Base-by-base conservation (phyloP, 1,140 invertebrate genomes). In the Cardiocondyla obscurior region DNA sequence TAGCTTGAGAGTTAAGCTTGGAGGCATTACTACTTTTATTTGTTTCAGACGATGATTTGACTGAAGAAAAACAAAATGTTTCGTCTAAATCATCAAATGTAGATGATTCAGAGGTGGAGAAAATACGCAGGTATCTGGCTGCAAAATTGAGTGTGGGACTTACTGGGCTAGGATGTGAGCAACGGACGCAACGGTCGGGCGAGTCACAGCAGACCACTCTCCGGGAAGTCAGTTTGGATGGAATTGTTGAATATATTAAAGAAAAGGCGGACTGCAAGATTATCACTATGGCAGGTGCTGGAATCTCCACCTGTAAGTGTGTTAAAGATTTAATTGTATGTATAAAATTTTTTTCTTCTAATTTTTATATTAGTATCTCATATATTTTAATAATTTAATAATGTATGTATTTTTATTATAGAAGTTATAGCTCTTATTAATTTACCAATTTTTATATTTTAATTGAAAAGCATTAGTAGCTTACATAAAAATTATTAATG, bases 211-310 rank as follows among this genome's bases (percentile, higher is more conserved):
- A 89, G 49, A 88, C 90, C 72, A 46, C 93, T 65, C 85, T 94
- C 19, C 79, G 22, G 14, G 95, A 96, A 55, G 86, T 96, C 30
- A 94, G 92, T 39, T 90, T 98, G 53, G 96, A 97, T 90, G 97
- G 96, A 6, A 93, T 98, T 30, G 95, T 95, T 0, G 94, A 96
- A 6, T 97, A 96, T 89, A 97, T 98, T 70, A 95, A 97, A 84
- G 95, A 95, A 86, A 95, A 95, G 19, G 96, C 96, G 84, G 97
- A 97, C 90, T 97, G 96, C 92, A 98, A 98, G 88, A 96, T 99
- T 67, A 97, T 99, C 72, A 98, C 97, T 19, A 96, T 99, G 96
- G 97, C 98, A 83, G 98, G 98, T 73, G 98, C 98, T 88, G 98
- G 98, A 70, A 99, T 99, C 89, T 99, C 98, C 22, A 99, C 98